A percentile compares a stretch with the other conserved stretches of the same genome.
These are phyloP conservation scores for Geotrupes spiniger DNA, from an alignment of 2,888 invertebrate species.

Conservation along the genomic window DNA sequence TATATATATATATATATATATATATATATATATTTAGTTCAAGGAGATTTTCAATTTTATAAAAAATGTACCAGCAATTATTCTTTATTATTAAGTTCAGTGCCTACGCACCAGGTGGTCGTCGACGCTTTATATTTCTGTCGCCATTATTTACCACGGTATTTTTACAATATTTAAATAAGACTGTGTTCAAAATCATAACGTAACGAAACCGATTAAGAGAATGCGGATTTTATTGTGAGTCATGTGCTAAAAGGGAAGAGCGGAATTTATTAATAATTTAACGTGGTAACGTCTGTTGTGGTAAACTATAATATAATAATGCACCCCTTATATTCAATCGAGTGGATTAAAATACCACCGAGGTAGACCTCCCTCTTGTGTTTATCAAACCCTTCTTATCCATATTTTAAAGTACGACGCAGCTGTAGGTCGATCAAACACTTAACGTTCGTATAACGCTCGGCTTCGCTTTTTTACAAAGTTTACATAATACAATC, in stretches of 20 bases:
- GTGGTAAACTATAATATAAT: conserved; percentile 25
- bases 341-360: conserved; percentile 34
- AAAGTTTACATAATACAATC: no score
- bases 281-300: conserved; percentile 15
- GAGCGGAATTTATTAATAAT: conserved; percentile 19
- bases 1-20: no score
- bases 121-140: not conserved
- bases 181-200: not conserved
- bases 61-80: no score
- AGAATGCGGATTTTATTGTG: conserved; percentile 14
- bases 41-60: no score
- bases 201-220: conserved; percentile 11
- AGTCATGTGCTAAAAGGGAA: conserved; percentile 16
- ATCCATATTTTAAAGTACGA: conserved; percentile 26
- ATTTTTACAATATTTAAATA: no score
- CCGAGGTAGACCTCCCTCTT: conserved; percentile 28
- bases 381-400: conserved; percentile 33
- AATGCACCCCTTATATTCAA: conserved; percentile 31
- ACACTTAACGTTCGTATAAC: conserved; percentile 3
- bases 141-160: not conserved
- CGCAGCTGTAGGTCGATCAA: conserved; percentile 16
- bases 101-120: not conserved
- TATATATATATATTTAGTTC: no score
- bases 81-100: no score
- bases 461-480: no score